These are phyloP conservation scores for Amiota mariae DNA, from an alignment of 2,888 invertebrate species.

Conservation along the genomic window DNA sequence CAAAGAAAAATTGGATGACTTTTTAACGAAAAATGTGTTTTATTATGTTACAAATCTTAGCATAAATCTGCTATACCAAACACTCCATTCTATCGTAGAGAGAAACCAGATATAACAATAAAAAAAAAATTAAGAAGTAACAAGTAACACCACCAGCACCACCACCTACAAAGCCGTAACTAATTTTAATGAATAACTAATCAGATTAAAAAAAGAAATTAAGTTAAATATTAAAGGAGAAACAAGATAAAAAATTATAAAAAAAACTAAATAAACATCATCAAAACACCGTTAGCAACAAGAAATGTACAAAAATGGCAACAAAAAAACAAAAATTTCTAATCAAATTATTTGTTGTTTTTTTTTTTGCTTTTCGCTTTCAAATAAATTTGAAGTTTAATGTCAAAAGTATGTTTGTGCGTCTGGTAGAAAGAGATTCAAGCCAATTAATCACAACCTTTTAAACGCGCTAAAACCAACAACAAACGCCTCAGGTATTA, in stretches of 20 bases:
- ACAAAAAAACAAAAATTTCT: not conserved
- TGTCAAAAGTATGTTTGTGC: not conserved
- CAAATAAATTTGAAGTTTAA: no score
- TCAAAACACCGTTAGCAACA: constrained; percentile 19
- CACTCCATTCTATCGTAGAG: not conserved
- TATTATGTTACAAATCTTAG: no score
- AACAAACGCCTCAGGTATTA: constrained; percentile 18
- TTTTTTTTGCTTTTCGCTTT: not conserved
- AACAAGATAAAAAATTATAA: constrained; percentile 16
- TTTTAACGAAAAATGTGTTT: no score
- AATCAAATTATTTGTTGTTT: constrained; percentile 9
- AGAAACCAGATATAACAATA: not conserved
- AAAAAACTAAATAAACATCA: constrained; percentile 43
- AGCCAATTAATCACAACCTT: constrained; percentile 43
- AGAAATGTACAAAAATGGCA: not conserved
- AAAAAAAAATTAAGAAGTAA: not conserved
- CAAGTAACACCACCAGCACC: no score
- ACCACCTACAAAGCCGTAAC: constrained; percentile 11
- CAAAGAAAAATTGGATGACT: no score
- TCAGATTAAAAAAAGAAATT: not conserved
- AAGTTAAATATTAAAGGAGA: not conserved
- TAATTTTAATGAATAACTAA: constrained; percentile 14
- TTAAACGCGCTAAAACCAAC: constrained; percentile 10
- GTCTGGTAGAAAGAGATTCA: constrained; percentile 27
- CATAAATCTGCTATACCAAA: no score